Base-by-base conservation (phyloP, 37 sponge, comb jelly and placozoan species). In the Beroe ovata region DNA sequence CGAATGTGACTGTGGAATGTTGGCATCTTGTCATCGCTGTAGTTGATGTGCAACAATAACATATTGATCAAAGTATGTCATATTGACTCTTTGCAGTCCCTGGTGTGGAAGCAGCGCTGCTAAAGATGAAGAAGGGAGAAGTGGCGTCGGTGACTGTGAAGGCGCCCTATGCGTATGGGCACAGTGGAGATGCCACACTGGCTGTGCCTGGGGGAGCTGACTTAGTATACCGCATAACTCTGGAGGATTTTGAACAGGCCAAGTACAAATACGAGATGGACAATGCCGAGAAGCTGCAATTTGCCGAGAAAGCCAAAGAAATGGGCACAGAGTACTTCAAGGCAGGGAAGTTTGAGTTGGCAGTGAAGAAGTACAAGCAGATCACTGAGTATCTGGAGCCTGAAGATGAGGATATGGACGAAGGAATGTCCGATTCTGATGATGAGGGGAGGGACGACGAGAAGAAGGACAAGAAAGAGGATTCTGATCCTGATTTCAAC, bases 321-420 rank as follows among this genome's bases (percentile, higher is more conserved):
- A 90, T 88, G 72, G 97, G 97, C 14, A 92, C 93, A 11, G 93
- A 91, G 30, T 94, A 92, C 59, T 95, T 97, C 91, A 95, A 92
- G 61, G 94, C 60, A 18, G 72, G 62, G 18, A 94, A 92, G 60
- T 92, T 72, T 47, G 47, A 59, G 0, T 92, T 95, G 62, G 97
- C 95, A 26, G 89, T 90, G 23, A 95, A 94, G 88, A 89, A 91
- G 36, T 97, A 97, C 94, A 77, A 90, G 36, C 58, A 92, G 29
- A 95, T 91, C 0, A 19, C 88, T 47, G 92, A 69, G 11, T 60
- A 94, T 11, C 89, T 95, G 8, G 90, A 91, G 4, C 72, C 92
- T 35, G 90, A 66, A 0, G 66, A 90, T 11, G 89, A 89, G 39
- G 39, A 40, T 6, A n/a, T 37, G 28, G 89, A 60, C n/a, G 89